A percentile compares a stretch with the other conserved stretches of the same genome.
phyloP scores from a whole-genome alignment of 2,797 vertebrate species.

The Hephaestus fuliginosus region DNA sequence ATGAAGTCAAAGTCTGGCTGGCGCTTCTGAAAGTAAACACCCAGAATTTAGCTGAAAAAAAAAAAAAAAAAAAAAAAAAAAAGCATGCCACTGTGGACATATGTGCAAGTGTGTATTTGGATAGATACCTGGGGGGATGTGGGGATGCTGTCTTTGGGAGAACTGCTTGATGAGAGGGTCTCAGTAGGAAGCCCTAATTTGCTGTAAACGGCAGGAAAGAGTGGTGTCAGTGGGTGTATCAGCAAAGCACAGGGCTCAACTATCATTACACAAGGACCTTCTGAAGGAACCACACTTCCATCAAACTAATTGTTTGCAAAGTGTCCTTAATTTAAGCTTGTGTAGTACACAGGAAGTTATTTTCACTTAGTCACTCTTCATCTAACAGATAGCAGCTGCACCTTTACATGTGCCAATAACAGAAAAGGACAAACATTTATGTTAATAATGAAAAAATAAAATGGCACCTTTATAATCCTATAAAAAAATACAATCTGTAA shows the following conservation, averaged over 20 bases:
- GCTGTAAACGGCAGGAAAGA: conserved; percentile 79
- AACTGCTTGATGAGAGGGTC: conserved; percentile 80
- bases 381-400: background rate
- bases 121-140: conserved; percentile 89
- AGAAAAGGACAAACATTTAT: background rate
- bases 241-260: background rate
- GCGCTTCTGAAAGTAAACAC: conserved; percentile 84
- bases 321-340: background rate
- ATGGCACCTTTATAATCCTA: background rate
- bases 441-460: background rate
- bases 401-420: background rate
- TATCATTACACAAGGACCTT: background rate
- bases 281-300: background rate
- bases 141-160: conserved; percentile 84
- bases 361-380: background rate
- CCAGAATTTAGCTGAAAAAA: background rate
- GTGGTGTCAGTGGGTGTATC: background rate
- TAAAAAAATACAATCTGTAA: background rate
- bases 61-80: too few species aligned
- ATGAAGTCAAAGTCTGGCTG: conserved; percentile 87
- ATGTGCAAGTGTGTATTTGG: background rate
- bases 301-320: background rate
- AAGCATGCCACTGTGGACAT: background rate
- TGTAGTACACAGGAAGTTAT: background rate
- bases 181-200: conserved; percentile 88